phyloP scores from a whole-genome alignment of 2,113 vertebrate genomes.

The Clarias gariepinus region DNA sequence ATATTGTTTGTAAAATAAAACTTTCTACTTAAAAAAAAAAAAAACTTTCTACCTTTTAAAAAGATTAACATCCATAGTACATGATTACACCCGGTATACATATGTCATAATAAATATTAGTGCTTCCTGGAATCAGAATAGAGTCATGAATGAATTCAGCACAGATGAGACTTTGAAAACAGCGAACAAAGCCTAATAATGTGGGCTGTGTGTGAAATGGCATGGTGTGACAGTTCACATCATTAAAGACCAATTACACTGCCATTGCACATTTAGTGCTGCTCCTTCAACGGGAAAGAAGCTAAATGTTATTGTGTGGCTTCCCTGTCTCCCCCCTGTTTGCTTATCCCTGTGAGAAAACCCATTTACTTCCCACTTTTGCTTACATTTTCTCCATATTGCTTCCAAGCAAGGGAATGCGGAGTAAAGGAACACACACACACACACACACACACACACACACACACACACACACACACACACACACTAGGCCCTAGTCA shows the following conservation, averaged over 20 bases:
- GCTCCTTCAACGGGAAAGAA: conserved; percentile 55
- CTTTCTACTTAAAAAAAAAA: not conserved
- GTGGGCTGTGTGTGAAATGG: conserved; percentile 45
- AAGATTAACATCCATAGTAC: not conserved
- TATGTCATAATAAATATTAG: not conserved
- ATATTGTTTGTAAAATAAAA: not conserved
- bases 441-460: conserved; percentile 47
- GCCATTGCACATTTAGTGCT: conserved; percentile 39
- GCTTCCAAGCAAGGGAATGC: conserved; percentile 33
- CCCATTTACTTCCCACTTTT: conserved; percentile 69
- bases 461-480: conserved; percentile 51
- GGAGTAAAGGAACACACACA: conserved; percentile 30
- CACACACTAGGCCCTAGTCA: conserved; percentile 45
- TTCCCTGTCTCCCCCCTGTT: conserved; percentile 51
- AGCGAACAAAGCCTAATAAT: conserved; percentile 36
- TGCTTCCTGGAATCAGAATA: conserved; percentile 13
- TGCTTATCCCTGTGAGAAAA: conserved; percentile 77
- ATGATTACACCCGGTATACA: not conserved
- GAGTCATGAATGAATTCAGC: conserved; percentile 32
- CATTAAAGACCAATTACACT: conserved; percentile 56
- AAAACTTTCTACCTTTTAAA: not conserved
- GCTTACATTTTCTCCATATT: conserved; percentile 60
- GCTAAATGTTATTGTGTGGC: conserved; percentile 57
- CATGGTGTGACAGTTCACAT: conserved; percentile 57
- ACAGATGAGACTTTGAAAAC: conserved; percentile 17